Evolutionary conservation across 2,888 invertebrate species (phyloP), one percentile per base, ranked within the genome.

Genomic region (Orthonychiurus folsomi): DNA sequence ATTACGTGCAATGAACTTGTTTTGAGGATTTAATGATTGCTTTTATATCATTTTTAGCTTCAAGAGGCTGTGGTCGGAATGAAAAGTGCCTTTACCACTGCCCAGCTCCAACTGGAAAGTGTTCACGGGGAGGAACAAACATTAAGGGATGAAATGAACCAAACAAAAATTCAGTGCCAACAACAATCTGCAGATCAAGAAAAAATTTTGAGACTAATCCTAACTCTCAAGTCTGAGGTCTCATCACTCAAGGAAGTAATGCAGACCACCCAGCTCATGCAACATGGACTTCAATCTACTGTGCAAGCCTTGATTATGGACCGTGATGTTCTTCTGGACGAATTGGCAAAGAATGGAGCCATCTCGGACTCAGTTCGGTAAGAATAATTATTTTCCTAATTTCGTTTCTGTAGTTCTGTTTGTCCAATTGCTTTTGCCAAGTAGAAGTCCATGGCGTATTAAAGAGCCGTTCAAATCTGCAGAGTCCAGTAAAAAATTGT

Each of bases 21-120:
- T n/a, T n/a, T n/a, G n/a, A n/a, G n/a, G n/a, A n/a, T n/a, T n/a
- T n/a, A n/a, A n/a, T n/a, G n/a, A n/a, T n/a, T n/a, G n/a, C n/a
- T n/a, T n/a, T n/a, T n/a, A n/a, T n/a, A n/a, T n/a, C n/a, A 52
- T 56, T 63, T 70, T 3, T 64, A 75, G 74, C 72, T 75, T 48
- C 74, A 75, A 56, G 70, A 73, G 24, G 74, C 74, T 3, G 75
- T 76, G 59, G 66, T 67, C 55, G 75, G 73, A 28, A 75, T 76
- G 75, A 76, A 75, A 68, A 66, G 66, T 23, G 74, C 75, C 53
- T 74, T 76, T 63, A 72, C 72, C 24, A 65, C 68, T 62, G 76
- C 76, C 21, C 73, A 76, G 71, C 65, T 71, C 56, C 73, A 74
- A 62, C 71, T 76, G 63, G 69, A 71, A 56, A 63, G 63, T 55